Evolutionary conservation across 1,140 invertebrate genomes (phyloP), one percentile per base, ranked within the genome.

Genomic region (Aricia agestis): DNA sequence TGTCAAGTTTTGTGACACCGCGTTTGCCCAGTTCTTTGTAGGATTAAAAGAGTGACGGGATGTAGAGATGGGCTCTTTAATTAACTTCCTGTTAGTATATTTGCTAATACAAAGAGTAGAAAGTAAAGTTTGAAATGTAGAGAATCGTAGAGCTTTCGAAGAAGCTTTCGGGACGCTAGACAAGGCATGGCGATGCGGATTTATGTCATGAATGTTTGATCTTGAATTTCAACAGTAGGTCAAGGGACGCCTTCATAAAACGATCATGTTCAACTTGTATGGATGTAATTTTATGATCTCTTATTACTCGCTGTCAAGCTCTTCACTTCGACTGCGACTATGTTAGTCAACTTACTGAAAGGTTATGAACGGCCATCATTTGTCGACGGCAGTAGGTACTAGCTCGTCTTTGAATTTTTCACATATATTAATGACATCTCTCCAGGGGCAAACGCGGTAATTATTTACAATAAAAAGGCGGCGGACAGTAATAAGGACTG

Each of bases 401-500:
- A 9, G 6, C 36, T 52, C 6, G 45, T 9, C 45, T 13, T 52
- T 11, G 11, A 52, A 9, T 52, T 15, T 15, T 52, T 52, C 11
- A 52, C 10, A 52, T 52, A 52, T 2, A 52, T 52, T 52, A 52
- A 52, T 13, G 45, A 52, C 45, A 10, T 52, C 1, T 15, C 13
- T 6, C 17, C 59, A 1, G 58, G 58, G 19, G 58, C 6, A 17
- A 19, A 42, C 15, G 17, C 77, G 81, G 83, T 90, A 88, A 89
- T 90, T 90, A 90, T 85, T 82, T 76, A 77, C 74, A 85, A 84
- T 79, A 90, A 87, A 85, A 88, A 88, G 83, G 82, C 84, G 86
- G 84, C 81, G 80, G 77, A 79, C 76, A 79, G 84, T 86, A 87
- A 86, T 89, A 86, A 80, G 88, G 84, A 75, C 81, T 82, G 83